phyloP scores from a whole-genome alignment of 2,797 vertebrate species.

The Eidolon dupreanum region DNA sequence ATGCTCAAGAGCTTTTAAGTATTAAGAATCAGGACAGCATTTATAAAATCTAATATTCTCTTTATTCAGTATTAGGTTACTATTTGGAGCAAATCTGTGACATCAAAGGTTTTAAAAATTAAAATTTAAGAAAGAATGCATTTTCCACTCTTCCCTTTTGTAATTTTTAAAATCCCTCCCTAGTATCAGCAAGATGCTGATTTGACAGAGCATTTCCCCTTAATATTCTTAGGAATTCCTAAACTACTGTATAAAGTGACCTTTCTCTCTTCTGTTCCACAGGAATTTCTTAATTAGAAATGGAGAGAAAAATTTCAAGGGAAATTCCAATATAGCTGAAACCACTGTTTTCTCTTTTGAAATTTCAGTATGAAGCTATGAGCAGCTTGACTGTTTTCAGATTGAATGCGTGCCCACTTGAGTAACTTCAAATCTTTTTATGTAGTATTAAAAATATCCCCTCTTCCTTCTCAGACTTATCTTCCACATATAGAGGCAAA shows the following conservation, averaged over 20 bases:
- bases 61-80: not conserved
- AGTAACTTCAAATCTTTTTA: conserved; percentile 17
- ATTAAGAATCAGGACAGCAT: not conserved
- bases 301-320: conserved; percentile 43
- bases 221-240: not conserved
- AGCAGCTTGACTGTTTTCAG: conserved; percentile 31
- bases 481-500: not conserved
- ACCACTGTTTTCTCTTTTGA: not conserved
- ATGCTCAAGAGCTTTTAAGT: conserved; percentile 17
- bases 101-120: not conserved
- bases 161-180: not conserved
- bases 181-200: not conserved
- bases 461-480: not conserved
- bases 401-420: not conserved
- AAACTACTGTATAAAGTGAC: not conserved
- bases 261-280: conserved; percentile 13
- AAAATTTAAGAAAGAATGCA: not conserved
- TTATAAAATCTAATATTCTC: not conserved
- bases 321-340: conserved; percentile 58
- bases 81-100: not conserved
- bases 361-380: conserved; percentile 47
- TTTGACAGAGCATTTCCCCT: not conserved
- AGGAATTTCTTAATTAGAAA: conserved; percentile 53
- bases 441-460: not conserved
- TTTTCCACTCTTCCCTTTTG: not conserved